phyloP scores from a whole-genome alignment of 2,797 vertebrate genomes.

The Syngnathus rostellatus region DNA sequence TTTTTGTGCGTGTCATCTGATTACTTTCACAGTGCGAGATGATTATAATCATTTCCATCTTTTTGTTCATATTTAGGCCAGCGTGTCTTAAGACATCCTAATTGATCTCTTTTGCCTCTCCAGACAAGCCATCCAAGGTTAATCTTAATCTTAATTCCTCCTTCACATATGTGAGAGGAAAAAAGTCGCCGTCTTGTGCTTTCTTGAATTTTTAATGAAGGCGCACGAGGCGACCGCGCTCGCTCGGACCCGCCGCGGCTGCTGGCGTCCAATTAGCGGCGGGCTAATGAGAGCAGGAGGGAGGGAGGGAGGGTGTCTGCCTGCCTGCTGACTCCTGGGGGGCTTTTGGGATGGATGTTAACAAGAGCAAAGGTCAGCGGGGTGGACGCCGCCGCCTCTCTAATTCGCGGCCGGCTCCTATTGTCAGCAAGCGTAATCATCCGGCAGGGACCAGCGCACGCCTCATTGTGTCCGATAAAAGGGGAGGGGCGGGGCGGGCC shows the following conservation, averaged over 20 bases:
- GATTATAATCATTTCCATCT: not conserved
- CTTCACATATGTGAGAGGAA: constrained; percentile 49
- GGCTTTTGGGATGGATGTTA: constrained; percentile 22
- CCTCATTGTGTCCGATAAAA: not conserved
- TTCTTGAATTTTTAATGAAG: constrained; percentile 46
- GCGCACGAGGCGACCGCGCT: not conserved
- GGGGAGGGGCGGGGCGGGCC: not conserved
- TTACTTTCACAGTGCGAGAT: not conserved
- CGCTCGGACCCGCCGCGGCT: constrained; percentile 21
- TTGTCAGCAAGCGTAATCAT: constrained; percentile 13
- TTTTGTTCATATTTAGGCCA: constrained; percentile 43
- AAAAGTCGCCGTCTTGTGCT: constrained; percentile 14
- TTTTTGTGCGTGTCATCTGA: not conserved
- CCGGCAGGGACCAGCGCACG: not conserved
- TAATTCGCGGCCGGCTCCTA: constrained; percentile 13
- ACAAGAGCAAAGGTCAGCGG: constrained; percentile 29
- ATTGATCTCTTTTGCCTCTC: constrained; percentile 41
- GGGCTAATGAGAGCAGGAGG: constrained; percentile 14
- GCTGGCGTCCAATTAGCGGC: constrained; percentile 55
- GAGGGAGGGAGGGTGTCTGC: constrained; percentile 4
- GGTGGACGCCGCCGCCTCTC: not conserved
- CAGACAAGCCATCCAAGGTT: constrained; percentile 51
- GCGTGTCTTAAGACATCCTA: constrained; percentile 15
- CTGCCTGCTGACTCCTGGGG: constrained; percentile 23
- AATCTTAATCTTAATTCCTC: constrained; percentile 37